phyloP scores from a whole-genome alignment of 2,113 vertebrate genomes.

The Calypte anna region DNA sequence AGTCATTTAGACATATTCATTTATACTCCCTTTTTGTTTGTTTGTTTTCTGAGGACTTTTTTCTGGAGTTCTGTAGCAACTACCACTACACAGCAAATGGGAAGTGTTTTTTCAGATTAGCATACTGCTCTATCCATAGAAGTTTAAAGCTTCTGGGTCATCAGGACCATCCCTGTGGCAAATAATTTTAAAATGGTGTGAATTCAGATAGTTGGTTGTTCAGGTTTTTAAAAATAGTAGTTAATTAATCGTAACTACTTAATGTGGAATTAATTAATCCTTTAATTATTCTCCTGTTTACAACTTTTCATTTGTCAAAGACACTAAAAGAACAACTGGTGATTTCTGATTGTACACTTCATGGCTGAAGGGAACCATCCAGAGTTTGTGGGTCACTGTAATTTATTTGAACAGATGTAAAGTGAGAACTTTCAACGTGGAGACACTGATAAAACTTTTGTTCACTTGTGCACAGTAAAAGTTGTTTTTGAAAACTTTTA shows the following conservation, averaged over 20 bases:
- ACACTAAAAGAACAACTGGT: not conserved
- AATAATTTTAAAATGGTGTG: not conserved
- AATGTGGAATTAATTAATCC: not conserved
- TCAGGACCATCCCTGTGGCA: not conserved
- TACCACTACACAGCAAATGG: not conserved
- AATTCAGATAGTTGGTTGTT: not conserved
- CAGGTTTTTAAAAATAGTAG: fast-evolving
- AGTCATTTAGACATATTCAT: not conserved
- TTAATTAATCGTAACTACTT: not conserved
- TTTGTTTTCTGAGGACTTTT: not conserved
- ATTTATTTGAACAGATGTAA: not conserved
- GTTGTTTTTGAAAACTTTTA: not conserved
- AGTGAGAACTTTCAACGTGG: not conserved
- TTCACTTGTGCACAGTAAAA: not conserved
- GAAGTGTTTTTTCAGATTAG: not conserved
- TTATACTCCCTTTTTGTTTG: not conserved
- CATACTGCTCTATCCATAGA: not conserved
- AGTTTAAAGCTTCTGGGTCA: not conserved
- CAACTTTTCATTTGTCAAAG: not conserved
- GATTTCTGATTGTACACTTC: not conserved
- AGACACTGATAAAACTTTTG: not conserved
- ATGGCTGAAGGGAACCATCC: not conserved
- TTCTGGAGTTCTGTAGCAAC: not conserved
- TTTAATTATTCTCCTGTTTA: not conserved
- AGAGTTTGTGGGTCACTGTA: not conserved